Percentiles rank a stretch among this genome's conserved stretches.
phyloP scores from a whole-genome alignment of 2,888 invertebrate genomes.

The Xylota segnis region DNA sequence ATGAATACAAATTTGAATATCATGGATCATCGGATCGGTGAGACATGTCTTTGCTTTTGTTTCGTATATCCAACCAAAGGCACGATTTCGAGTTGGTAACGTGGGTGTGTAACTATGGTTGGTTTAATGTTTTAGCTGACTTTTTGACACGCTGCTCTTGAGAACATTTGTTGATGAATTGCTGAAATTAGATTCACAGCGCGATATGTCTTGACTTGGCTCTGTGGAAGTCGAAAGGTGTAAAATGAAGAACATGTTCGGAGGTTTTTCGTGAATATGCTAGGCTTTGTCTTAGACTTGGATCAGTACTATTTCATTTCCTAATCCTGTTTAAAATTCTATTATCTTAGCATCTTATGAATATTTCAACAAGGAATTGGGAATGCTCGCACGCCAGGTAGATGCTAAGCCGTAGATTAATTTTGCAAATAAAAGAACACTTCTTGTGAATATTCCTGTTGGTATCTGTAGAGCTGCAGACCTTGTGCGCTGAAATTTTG shows the following conservation, averaged over 20 bases:
- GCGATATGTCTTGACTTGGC: background rate
- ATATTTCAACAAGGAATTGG: constrained; percentile 6
- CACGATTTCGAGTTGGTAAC: constrained; percentile 9
- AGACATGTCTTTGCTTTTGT: constrained; percentile 1
- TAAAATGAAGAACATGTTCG: background rate
- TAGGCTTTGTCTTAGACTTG: background rate
- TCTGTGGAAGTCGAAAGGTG: background rate
- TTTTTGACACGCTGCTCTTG: constrained; percentile 2
- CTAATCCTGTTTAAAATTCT: background rate
- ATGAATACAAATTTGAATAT: constrained; percentile 39
- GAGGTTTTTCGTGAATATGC: background rate
- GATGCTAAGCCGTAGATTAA: background rate
- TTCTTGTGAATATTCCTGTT: background rate
- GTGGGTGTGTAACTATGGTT: constrained; percentile 25
- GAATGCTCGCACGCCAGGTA: constrained; percentile 12
- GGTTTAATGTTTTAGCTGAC: background rate
- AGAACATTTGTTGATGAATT: background rate
- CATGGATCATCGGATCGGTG: constrained; percentile 28
- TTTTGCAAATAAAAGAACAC: background rate
- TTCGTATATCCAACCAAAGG: background rate
- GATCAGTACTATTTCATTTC: background rate
- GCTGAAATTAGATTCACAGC: background rate
- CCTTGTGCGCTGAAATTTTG: constrained; percentile 2
- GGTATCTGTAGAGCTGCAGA: background rate
- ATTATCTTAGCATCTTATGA: constrained; percentile 6